These are phyloP conservation scores for Pangasius sanitwongsei DNA, from an alignment of 2,797 vertebrate genomes.

Conservation along the genomic window DNA sequence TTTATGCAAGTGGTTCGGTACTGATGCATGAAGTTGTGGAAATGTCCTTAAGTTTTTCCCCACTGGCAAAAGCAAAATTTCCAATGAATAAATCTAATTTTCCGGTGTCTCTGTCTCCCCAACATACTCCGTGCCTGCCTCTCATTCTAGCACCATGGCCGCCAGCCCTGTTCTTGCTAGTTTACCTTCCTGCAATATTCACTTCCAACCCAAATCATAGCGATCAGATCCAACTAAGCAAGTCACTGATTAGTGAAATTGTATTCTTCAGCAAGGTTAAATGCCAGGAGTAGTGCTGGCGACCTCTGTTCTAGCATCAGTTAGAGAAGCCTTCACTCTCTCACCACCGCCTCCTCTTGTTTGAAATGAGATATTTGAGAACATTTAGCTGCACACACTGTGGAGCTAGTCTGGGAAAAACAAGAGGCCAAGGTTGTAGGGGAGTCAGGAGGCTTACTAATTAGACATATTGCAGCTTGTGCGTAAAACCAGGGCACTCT, in stretches of 20 bases:
- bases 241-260: constrained; percentile 19
- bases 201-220: neutral
- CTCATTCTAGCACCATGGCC: neutral
- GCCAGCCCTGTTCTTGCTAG: neutral
- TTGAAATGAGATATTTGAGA: constrained; percentile 57
- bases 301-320: constrained; percentile 22
- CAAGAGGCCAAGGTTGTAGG: constrained; percentile 48
- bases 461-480: constrained; percentile 48
- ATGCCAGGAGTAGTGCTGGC: neutral
- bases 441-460: constrained; percentile 43
- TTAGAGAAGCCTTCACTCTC: constrained; percentile 24
- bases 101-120: constrained; percentile 44
- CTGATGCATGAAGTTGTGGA: constrained; percentile 1
- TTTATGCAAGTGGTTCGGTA: constrained; percentile 12
- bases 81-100: constrained; percentile 59
- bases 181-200: neutral
- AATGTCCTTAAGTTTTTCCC: constrained; percentile 44
- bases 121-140: constrained; percentile 24
- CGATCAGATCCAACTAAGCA: constrained; percentile 1
- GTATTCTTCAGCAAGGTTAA: constrained; percentile 14
- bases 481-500: constrained; percentile 24
- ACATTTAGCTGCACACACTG: constrained; percentile 30
- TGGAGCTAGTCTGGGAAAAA: constrained; percentile 39
- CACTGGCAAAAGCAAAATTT: constrained; percentile 48
- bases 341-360: constrained; percentile 46